phyloP scores from a whole-genome alignment of 2,797 vertebrate genomes.

The Hylomyscus alleni region DNA sequence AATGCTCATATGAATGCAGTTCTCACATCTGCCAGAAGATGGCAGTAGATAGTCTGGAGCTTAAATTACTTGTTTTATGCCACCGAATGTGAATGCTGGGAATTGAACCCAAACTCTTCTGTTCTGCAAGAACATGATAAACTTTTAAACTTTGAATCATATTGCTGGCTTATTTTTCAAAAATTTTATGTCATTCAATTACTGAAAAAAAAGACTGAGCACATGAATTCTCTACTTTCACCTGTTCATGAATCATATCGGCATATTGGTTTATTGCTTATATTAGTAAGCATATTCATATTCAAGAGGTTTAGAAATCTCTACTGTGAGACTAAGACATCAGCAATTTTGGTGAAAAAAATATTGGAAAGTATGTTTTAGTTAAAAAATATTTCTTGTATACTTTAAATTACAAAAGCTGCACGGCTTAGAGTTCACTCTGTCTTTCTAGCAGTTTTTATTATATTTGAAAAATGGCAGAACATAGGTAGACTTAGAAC shows the following conservation, averaged over 20 bases:
- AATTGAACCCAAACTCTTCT: background rate
- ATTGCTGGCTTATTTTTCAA: background rate
- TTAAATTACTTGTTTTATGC: background rate
- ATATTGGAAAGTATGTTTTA: background rate
- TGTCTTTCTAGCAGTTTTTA: background rate
- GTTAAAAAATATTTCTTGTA: background rate
- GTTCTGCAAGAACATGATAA: background rate
- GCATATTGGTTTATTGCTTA: background rate
- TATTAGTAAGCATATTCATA: background rate
- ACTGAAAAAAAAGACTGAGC: background rate
- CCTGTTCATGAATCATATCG: background rate
- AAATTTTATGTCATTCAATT: background rate
- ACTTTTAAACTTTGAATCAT: background rate
- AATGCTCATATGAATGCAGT: background rate
- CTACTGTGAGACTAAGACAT: background rate
- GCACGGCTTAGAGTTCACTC: background rate
- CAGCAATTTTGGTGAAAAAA: background rate
- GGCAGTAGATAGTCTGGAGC: background rate
- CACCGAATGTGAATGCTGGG: background rate
- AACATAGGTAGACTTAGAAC: background rate
- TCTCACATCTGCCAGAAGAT: background rate
- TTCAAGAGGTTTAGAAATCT: background rate
- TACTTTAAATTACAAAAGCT: background rate
- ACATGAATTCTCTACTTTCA: background rate
- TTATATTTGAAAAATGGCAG: conserved; percentile 49